Conservation (phyloP, 2,888 invertebrate species). For the Oasisia sp. region DNA sequence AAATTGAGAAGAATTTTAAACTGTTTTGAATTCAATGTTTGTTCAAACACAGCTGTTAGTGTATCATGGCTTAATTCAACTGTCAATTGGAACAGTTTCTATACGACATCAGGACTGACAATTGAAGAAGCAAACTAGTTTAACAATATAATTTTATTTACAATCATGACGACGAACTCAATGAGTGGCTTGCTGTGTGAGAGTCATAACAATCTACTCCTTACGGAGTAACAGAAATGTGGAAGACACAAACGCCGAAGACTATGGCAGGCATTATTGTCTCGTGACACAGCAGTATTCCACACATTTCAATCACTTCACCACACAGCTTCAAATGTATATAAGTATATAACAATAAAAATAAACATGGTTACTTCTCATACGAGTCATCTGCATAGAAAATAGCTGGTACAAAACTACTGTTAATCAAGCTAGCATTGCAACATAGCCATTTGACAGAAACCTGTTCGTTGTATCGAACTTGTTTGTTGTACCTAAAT, state of each 20-base stretch:
- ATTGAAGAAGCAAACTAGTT: constrained; percentile 13
- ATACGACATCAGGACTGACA: not conserved
- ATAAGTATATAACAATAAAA: constrained; percentile 17
- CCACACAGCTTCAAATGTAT: constrained; percentile 17
- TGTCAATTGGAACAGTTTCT: not conserved
- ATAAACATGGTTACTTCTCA: constrained; percentile 20
- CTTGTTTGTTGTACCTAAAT: constrained; percentile 22
- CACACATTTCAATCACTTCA: constrained; percentile 1
- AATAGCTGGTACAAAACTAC: constrained; percentile 17
- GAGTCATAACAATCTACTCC: not conserved
- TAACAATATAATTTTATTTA: constrained; percentile 17
- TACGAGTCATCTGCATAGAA: not conserved
- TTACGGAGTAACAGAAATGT: constrained; percentile 7
- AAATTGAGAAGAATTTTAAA: constrained; percentile 25
- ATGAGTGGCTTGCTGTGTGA: not conserved
- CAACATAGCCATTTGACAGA: constrained; percentile 19
- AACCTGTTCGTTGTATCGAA: constrained; percentile 1
- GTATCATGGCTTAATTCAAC: not conserved
- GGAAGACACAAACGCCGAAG: constrained; percentile 19
- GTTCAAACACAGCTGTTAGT: constrained; percentile 9
- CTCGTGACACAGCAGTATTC: not conserved
- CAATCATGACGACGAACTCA: constrained; percentile 8
- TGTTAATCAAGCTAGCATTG: constrained; percentile 14
- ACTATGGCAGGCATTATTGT: not conserved
- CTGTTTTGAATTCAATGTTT: constrained; percentile 24